Conservation (phyloP, 2,113 vertebrate genomes). For the Neolamprologus sp. region DNA sequence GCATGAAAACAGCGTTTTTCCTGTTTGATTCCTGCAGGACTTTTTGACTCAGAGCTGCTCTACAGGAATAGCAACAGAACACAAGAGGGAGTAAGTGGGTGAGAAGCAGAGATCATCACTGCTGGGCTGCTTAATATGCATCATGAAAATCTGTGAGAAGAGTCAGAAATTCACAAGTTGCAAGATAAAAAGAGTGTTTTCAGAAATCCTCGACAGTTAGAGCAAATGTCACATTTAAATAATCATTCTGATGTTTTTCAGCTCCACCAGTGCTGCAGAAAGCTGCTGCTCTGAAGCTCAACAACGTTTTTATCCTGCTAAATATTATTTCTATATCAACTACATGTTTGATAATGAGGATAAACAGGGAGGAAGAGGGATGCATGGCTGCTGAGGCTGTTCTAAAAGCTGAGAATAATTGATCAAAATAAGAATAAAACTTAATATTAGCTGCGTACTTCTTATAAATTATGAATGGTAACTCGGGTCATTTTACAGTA, state of each 20-base stretch:
- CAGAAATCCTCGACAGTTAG: background rate
- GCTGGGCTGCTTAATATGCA: slow-evolving; percentile 51
- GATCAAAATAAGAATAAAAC: background rate
- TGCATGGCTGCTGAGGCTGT: accelerated
- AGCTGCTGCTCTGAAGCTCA: background rate
- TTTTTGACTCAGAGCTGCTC: slow-evolving; percentile 46
- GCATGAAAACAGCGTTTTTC: background rate
- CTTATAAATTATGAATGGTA: background rate
- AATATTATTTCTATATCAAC: background rate
- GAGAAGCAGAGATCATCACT: slow-evolving; percentile 47
- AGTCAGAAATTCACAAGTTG: slow-evolving; percentile 25
- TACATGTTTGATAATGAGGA: background rate
- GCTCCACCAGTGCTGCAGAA: background rate
- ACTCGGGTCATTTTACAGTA: background rate
- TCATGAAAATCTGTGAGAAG: slow-evolving; percentile 35
- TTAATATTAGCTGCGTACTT: background rate
- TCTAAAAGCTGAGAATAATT: background rate
- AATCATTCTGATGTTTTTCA: background rate
- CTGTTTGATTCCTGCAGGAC: slow-evolving; percentile 2
- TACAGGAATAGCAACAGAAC: slow-evolving; percentile 55
- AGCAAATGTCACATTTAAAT: background rate
- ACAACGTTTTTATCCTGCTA: accelerated
- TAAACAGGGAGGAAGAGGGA: background rate
- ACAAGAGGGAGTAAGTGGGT: slow-evolving; percentile 62
- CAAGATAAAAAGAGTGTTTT: background rate